Conservation (phyloP, 92 coral and sea anemone species). For the Paramuricea clavata region DNA sequence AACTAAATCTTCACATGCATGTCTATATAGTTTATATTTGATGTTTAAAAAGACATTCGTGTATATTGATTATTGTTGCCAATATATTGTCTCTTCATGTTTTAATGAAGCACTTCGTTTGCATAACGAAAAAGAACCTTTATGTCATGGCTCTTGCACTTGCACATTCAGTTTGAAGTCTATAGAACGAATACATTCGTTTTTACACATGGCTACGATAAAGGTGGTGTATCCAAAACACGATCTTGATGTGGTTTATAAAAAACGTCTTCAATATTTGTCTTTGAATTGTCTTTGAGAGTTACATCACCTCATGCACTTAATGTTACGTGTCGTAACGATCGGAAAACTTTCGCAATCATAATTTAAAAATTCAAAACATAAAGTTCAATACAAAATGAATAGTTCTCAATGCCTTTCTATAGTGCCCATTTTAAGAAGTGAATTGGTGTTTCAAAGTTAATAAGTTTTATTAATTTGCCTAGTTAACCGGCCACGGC, state of each 20-base stretch:
- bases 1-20: too few relatives aligned
- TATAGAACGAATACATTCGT: not conserved
- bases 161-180: not conserved
- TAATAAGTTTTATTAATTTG: not conserved
- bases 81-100: not conserved
- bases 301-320: slow-evolving; percentile 2
- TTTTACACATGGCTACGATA: too few relatives aligned
- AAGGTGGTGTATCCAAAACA: not conserved
- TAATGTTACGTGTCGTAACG: not conserved
- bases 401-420: not conserved
- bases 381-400: not conserved
- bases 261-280: not conserved
- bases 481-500: not conserved
- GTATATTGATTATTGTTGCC: slow-evolving; percentile 6
- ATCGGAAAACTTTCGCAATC: slow-evolving; percentile 10
- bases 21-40: not conserved
- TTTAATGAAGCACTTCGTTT: slow-evolving; percentile 1
- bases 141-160: not conserved
- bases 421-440: not conserved
- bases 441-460: not conserved
- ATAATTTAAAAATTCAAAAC: not conserved
- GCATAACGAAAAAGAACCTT: slow-evolving; percentile 22
- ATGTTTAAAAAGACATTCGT: not conserved
- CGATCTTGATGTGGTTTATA: not conserved
- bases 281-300: not conserved